Evolutionary conservation across 2,113 vertebrate genomes (phyloP).

Genomic region (Chelonoidis abingdonii): DNA sequence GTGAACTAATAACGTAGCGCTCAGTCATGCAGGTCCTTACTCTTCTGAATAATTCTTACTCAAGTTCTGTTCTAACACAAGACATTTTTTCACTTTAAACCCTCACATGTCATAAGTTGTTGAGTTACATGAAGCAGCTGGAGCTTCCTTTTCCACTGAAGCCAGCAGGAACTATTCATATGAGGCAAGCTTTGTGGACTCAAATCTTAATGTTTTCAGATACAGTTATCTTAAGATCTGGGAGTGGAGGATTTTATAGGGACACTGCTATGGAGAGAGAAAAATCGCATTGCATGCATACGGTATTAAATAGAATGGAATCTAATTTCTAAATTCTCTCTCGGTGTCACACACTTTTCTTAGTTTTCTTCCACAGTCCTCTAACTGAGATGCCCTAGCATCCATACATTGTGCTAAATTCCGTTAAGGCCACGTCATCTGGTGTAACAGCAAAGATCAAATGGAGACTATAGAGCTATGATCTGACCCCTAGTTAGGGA

Average conservation of each 20-base stretch:
- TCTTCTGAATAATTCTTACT: constrained; percentile 34
- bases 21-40: background rate
- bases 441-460: background rate
- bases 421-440: background rate
- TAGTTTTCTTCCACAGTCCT: too few relatives aligned
- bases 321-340: background rate
- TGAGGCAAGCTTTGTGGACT: background rate
- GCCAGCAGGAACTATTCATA: background rate
- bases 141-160: background rate
- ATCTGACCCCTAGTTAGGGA: background rate
- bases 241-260: background rate
- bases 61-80: background rate
- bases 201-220: background rate
- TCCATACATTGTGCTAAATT: background rate
- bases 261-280: background rate
- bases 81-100: background rate
- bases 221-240: background rate
- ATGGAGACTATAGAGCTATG: background rate
- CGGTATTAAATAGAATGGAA: background rate
- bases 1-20: background rate
- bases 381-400: background rate
- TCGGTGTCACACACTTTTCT: background rate
- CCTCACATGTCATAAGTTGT: background rate
- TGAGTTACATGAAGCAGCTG: background rate
- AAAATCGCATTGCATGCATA: background rate